Percentiles rank a stretch among this genome's conserved stretches.
These are phyloP conservation scores for Eremophila alpestris DNA, from an alignment of 2,797 vertebrate genomes.

Conservation along the genomic window DNA sequence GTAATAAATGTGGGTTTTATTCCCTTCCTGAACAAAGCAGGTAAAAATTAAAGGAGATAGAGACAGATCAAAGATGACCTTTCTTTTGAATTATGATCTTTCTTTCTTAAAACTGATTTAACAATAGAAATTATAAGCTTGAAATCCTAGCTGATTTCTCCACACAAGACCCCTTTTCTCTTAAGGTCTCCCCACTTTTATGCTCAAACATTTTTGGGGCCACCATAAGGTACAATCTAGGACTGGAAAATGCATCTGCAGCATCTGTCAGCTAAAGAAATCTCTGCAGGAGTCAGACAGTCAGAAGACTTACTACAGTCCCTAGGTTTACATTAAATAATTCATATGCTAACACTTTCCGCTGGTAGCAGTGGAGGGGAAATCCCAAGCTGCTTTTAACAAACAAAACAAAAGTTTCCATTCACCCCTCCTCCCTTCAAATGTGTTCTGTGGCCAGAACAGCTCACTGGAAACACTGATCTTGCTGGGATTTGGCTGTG, in stretches of 20 bases:
- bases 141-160: slow-evolving; percentile 18
- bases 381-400: slow-evolving; percentile 15
- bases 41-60: not conserved
- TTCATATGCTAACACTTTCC: slow-evolving; percentile 38
- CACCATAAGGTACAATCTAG: slow-evolving; percentile 44
- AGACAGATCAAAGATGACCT: slow-evolving; percentile 17
- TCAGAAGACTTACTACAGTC: slow-evolving; percentile 54
- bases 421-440: not conserved
- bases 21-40: not conserved
- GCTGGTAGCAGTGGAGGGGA: not conserved
- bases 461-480: fast-evolving
- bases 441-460: not conserved
- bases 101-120: slow-evolving; percentile 33
- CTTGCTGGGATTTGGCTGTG: not conserved
- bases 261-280: slow-evolving; percentile 45
- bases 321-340: slow-evolving; percentile 50
- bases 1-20: not conserved
- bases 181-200: slow-evolving; percentile 55
- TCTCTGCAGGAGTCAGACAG: slow-evolving; percentile 55
- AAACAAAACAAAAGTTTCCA: not conserved
- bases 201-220: slow-evolving; percentile 41
- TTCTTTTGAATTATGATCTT: slow-evolving; percentile 27
- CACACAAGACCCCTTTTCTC: slow-evolving; percentile 15
- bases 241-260: slow-evolving; percentile 60
- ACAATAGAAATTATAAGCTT: not conserved